A percentile compares a stretch with the other conserved stretches of the same genome.
Evolutionary conservation across 2,888 invertebrate genomes (phyloP).

Genomic region (Agapostemon virescens): DNA sequence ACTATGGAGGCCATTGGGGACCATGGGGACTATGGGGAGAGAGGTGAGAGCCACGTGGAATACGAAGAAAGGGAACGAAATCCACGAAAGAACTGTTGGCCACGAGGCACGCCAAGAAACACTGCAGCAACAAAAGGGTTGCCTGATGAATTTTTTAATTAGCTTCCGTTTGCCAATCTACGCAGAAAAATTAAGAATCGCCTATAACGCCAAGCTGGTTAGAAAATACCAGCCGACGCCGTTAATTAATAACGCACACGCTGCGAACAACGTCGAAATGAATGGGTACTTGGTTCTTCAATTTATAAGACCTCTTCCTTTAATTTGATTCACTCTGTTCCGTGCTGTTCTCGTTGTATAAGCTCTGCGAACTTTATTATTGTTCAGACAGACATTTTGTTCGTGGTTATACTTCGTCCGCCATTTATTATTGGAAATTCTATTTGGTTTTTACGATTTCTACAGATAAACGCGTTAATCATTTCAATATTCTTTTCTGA

Average conservation of each 20-base stretch:
- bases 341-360: not conserved
- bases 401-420: not conserved
- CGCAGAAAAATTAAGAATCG: slow-evolving; percentile 30
- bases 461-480: no score
- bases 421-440: not conserved
- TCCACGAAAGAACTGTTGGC: slow-evolving; percentile 35
- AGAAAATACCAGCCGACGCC: not conserved
- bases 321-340: slow-evolving; percentile 3
- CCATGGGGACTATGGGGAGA: not conserved
- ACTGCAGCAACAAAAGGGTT: slow-evolving; percentile 21
- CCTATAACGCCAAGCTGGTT: not conserved
- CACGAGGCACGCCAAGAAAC: not conserved
- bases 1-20: slow-evolving; percentile 11
- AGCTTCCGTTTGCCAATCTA: slow-evolving; percentile 42
- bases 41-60: not conserved
- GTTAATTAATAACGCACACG: slow-evolving; percentile 42
- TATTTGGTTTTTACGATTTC: not conserved
- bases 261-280: slow-evolving; percentile 20
- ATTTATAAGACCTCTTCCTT: not conserved
- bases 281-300: slow-evolving; percentile 2
- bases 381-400: slow-evolving; percentile 16
- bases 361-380: not conserved
- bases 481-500: no score
- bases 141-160: slow-evolving; percentile 66
- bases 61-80: slow-evolving; percentile 15